Evolutionary conservation across 2,797 vertebrate species (phyloP).

Genomic region (Liasis olivaceus): DNA sequence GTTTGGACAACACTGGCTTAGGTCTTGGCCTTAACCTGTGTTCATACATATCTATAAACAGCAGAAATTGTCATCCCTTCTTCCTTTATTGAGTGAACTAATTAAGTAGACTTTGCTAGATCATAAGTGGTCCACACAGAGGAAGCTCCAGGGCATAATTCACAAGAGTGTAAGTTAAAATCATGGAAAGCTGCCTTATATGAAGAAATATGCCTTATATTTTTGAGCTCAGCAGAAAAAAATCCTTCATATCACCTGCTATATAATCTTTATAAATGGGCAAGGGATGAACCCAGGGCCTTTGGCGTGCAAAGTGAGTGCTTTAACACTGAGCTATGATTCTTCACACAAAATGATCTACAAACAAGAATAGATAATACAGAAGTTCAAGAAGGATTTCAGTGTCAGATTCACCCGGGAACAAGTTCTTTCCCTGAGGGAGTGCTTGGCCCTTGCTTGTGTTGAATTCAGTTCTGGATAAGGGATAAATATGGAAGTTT

Average conservation of each 20-base stretch:
- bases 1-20: neutral
- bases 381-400: neutral
- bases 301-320: neutral
- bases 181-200: neutral
- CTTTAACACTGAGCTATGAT: neutral
- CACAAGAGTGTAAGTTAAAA: neutral
- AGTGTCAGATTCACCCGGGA: neutral
- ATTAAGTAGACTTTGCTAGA: neutral
- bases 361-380: neutral
- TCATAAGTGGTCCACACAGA: neutral
- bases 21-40: neutral
- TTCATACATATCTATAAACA: neutral
- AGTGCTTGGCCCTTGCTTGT: slow-evolving; percentile 21
- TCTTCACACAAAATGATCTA: neutral
- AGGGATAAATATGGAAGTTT: slow-evolving; percentile 30
- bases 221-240: neutral
- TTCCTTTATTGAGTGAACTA: neutral
- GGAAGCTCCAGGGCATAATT: neutral
- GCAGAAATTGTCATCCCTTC: neutral
- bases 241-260: neutral
- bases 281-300: neutral
- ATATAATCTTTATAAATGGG: neutral
- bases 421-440: neutral
- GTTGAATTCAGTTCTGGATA: slow-evolving; percentile 36
- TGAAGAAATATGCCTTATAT: neutral